A percentile compares a stretch with the other conserved stretches of the same genome.
These are phyloP conservation scores for Potamarius usumacintae DNA, from an alignment of 2,113 vertebrate species.

Conservation along the genomic window DNA sequence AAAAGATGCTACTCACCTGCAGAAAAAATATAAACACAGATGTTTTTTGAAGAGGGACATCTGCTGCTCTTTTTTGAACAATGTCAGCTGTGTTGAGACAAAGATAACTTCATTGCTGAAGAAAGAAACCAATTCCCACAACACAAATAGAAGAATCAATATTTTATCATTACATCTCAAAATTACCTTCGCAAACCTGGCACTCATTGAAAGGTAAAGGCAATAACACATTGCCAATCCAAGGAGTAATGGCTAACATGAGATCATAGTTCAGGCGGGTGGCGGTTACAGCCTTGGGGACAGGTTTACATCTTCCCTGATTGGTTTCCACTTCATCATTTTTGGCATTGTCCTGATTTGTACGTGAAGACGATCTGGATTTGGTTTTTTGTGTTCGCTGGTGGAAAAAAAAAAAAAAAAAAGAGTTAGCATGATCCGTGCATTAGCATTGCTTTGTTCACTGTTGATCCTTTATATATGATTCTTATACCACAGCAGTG, in stretches of 20 bases:
- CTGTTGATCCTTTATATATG: not conserved
- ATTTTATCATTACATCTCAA: not conserved
- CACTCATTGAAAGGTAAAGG: slow-evolving; percentile 24
- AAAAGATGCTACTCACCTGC: slow-evolving; percentile 50
- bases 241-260: slow-evolving; percentile 76
- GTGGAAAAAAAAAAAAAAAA: not conserved
- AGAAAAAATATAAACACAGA: slow-evolving; percentile 78
- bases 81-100: slow-evolving; percentile 65
- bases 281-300: not conserved
- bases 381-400: not conserved
- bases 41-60: slow-evolving; percentile 66
- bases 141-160: not conserved
- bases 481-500: not conserved
- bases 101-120: not conserved
- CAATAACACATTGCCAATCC: slow-evolving; percentile 80
- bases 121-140: not conserved
- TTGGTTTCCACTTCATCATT: not conserved
- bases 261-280: slow-evolving; percentile 66
- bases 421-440: not conserved
- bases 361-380: not conserved
- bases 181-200: slow-evolving; percentile 64
- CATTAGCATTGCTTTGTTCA: not conserved
- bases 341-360: not conserved
- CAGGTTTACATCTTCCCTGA: not conserved
- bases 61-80: slow-evolving; percentile 63